These are phyloP conservation scores for Drosophila borborema DNA, from an alignment of 2,888 invertebrate genomes.

Conservation along the genomic window DNA sequence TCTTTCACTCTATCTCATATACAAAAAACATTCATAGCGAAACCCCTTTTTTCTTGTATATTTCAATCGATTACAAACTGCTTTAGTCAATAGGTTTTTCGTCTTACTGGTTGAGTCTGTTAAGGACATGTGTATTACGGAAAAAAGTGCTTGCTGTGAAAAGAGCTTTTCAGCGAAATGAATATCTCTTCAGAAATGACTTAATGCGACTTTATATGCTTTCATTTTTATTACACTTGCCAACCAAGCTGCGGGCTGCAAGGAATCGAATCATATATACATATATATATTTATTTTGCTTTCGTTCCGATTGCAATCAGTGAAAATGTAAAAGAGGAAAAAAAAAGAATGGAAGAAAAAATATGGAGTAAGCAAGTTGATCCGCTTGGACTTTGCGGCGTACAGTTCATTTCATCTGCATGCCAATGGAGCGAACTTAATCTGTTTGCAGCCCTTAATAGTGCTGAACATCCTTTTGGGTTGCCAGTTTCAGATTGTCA, in stretches of 20 bases:
- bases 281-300: conserved; percentile 2
- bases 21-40: too few species aligned
- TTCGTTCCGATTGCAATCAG: conserved; percentile 13
- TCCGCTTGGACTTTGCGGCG: conserved; percentile 2
- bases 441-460: conserved; percentile 23
- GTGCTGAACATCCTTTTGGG: conserved; percentile 19
- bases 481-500: conserved; percentile 22
- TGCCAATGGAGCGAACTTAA: conserved; percentile 20
- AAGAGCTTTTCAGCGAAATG: neutral
- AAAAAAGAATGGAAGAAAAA: too few species aligned
- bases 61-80: neutral
- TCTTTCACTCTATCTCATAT: too few species aligned
- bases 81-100: neutral
- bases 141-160: neutral
- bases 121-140: neutral
- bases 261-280: conserved; percentile 1
- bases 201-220: conserved; percentile 1
- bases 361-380: conserved; percentile 6
- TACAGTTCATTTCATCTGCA: conserved; percentile 15
- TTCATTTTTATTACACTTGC: neutral
- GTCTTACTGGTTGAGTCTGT: neutral
- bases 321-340: neutral
- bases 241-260: neutral
- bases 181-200: neutral
- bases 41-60: neutral